Base-by-base conservation (phyloP, 2,888 invertebrate species). In the Andrena minutula region DNA sequence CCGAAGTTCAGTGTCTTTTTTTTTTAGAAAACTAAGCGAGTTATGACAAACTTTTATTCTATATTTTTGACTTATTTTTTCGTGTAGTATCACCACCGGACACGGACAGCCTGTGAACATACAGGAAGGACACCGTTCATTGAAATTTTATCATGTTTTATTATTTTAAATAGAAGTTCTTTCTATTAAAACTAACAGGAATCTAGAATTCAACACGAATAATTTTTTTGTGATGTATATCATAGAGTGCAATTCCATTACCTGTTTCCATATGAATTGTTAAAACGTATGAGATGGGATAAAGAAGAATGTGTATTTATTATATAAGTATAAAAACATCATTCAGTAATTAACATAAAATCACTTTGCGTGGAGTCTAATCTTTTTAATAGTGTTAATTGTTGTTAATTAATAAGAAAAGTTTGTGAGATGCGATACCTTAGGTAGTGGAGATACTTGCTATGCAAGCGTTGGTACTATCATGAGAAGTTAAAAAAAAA, bases 351-450 rank as follows among this genome's bases (percentile, higher is more conserved):
- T 74, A 82, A 83, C 70, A 74, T 35, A 85, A 88, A 81, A 86
- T 78, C 84, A 85, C 84, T 82, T 88, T 88, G 82, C 86, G 83
- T 78, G 88, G 86, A 88, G 89, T 89, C 87, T 86, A 87, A 91
- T 88, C 72, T 79, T 89, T 89, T 78, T 86, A 88, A 83, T 83
- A 86, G 83, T 85, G 88, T 91, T 92, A 90, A 88, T 90, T 91
- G 90, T 91, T 90, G 83, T 84, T 73, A 81, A 86, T 86, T 73
- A 71, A 86, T 86, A 82, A 79, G 71, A 78, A 64, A 86, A 88
- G 88, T 89, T 88, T 89, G 83, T 85, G 83, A 83, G 68, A 84
- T 78, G 87, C 85, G 71, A 79, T 80, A 88, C 87, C 86, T 84
- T 77, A 82, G 79, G 80, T 77, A 85, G 77, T 83, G 86, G 84